Base-by-base conservation (phyloP, 2,113 vertebrate genomes). In the Apodemus speciosus region DNA sequence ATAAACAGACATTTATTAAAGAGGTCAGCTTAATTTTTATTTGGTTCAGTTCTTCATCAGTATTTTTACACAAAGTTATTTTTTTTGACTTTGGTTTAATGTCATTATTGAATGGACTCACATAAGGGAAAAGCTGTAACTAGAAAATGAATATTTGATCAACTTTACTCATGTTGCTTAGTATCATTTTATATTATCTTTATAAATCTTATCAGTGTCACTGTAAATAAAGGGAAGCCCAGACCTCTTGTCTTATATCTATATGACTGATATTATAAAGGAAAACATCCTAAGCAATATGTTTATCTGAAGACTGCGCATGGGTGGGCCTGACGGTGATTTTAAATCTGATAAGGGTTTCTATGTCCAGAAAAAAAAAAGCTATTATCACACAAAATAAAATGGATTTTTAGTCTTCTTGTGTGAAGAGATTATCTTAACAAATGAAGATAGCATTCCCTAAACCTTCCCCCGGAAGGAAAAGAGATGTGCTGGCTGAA, bases 11-110 rank as follows among this genome's bases (percentile, higher is more conserved):
- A 98, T 97, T 97, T 98, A 97, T 98, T 98, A 98, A 97, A 98
- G 98, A 98, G 98, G 98, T 97, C 98, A 98, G 88, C 97, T 98
- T 98, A 97, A 98, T 98, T 98, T 98, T 98, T 97, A 96, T 97
- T 97, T 96, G 92, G 90, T 97, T 95, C 88, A 56, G 91, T 95
- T 97, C 91, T 96, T 96, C 23, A n/a, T 53, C 92, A 96, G n/a
- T 96, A 95, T 95, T 97, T 62, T 97, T 97, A 97, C 96, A 93
- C 58, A 95, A 97, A 97, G 94, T 13, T 9, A 32, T 93, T 96
- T 97, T 95, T 68, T 95, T 85, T 89, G 92, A 27, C 38, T 97
- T 95, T 93, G 88, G 77, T 88, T 96, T 97, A 91, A 81, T 73
- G 60, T 9, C 89, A 49, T 75, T 92, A 88, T 56, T 10, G 15